phyloP scores from a whole-genome alignment of 1,140 invertebrate species.

The Dysdera silvatica region DNA sequence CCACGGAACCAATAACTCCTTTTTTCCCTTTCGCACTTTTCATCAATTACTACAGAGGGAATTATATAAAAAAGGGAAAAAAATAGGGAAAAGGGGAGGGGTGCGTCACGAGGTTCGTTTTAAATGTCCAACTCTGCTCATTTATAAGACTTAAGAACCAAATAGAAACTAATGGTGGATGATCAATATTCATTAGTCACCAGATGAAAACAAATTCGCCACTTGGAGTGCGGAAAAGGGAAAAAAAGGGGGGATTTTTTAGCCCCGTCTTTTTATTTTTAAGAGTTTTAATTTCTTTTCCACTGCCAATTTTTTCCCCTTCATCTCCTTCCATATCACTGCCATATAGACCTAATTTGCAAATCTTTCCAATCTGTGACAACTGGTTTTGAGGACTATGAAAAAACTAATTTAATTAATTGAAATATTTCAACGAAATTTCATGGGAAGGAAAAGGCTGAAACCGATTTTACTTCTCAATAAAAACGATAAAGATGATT shows the following conservation, averaged over 20 bases:
- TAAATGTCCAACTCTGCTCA: constrained; percentile 27
- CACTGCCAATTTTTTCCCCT: constrained; percentile 4
- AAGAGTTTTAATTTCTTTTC: neutral
- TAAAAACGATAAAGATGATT: too few relatives aligned
- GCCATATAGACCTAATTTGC: neutral
- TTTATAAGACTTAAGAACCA: constrained; percentile 24
- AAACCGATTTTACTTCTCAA: too few relatives aligned
- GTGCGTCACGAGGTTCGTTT: too few relatives aligned
- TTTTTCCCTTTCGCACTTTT: constrained; percentile 21
- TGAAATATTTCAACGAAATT: too few relatives aligned
- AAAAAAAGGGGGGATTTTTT: constrained; percentile 5
- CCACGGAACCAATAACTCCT: too few relatives aligned
- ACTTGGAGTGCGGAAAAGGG: constrained; percentile 4
- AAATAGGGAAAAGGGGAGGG: constrained; percentile 25
- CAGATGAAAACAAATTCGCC: constrained; percentile 29
- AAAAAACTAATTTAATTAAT: too few relatives aligned
- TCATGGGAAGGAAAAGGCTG: too few relatives aligned
- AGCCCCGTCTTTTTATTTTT: neutral
- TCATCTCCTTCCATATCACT: neutral
- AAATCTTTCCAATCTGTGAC: constrained; percentile 14
- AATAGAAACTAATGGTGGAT: constrained; percentile 27
- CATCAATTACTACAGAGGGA: constrained; percentile 25
- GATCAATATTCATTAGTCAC: constrained; percentile 26
- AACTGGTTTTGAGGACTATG: constrained; percentile 13
- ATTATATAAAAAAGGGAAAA: constrained; percentile 14